phyloP scores from a whole-genome alignment of 2,797 vertebrate species.

The Sardinella longiceps region DNA sequence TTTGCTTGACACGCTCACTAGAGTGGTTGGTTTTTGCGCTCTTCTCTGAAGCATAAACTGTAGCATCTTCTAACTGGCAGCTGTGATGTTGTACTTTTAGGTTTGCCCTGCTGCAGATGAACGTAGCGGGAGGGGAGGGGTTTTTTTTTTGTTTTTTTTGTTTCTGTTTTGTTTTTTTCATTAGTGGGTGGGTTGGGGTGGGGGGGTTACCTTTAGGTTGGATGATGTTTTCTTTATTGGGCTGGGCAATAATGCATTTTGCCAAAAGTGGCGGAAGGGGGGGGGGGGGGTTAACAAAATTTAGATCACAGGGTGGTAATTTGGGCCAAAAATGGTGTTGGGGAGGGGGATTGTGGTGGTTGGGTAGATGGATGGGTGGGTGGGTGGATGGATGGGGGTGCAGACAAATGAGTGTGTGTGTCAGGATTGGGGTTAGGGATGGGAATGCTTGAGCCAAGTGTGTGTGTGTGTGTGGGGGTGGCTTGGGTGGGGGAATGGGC shows the following conservation, averaged over 20 bases:
- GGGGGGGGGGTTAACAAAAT: background rate
- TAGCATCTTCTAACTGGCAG: slow-evolving; percentile 79
- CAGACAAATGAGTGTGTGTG: background rate
- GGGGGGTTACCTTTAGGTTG: slow-evolving; percentile 20
- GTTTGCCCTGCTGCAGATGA: slow-evolving; percentile 45
- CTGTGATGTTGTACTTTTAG: slow-evolving; percentile 59
- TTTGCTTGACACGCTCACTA: background rate
- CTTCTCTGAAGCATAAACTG: slow-evolving; percentile 64
- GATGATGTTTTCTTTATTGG: background rate
- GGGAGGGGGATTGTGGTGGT: background rate
- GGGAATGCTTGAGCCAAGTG: background rate
- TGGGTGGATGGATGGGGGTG: background rate
- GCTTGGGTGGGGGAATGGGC: background rate
- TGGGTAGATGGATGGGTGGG: background rate
- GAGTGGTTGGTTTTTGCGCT: background rate
- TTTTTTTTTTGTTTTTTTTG: background rate
- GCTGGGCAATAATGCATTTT: background rate
- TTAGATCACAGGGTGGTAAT: background rate
- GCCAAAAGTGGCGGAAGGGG: background rate
- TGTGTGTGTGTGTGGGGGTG: background rate
- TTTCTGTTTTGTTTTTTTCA: slow-evolving; percentile 60
- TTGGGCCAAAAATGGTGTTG: background rate
- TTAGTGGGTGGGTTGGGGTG: slow-evolving; percentile 32
- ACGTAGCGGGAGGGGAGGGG: background rate
- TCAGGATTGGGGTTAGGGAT: slow-evolving; percentile 22